phyloP scores from a whole-genome alignment of 2,888 invertebrate species.

The Marasmarcha lunaedactyla region DNA sequence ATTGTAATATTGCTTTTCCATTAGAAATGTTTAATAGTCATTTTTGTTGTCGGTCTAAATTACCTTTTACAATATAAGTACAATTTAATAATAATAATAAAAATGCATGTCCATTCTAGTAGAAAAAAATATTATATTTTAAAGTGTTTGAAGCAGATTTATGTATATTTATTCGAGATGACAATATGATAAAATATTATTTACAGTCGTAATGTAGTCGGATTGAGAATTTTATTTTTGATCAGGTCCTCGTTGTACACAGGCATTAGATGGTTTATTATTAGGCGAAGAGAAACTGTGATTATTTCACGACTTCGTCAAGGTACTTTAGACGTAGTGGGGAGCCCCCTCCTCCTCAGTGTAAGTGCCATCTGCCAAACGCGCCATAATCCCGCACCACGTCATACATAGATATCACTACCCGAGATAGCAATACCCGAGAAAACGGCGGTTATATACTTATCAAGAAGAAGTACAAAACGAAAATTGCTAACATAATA shows the following conservation, averaged over 20 bases:
- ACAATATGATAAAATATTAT: slow-evolving; percentile 65
- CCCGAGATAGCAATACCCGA: slow-evolving; percentile 12
- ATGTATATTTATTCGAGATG: slow-evolving; percentile 56
- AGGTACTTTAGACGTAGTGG: too few species aligned
- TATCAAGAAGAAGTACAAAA: slow-evolving; percentile 54
- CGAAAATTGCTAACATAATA: slow-evolving; percentile 42
- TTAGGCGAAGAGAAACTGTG: slow-evolving; percentile 26
- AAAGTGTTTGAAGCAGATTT: slow-evolving; percentile 59
- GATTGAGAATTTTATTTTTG: slow-evolving; percentile 25
- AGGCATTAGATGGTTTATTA: slow-evolving; percentile 7
- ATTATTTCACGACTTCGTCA: slow-evolving; percentile 41
- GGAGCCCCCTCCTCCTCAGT: too few species aligned
- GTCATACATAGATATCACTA: slow-evolving; percentile 12
- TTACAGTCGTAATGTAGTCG: slow-evolving; percentile 42
- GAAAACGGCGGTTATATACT: slow-evolving; percentile 23
- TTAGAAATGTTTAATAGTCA: slow-evolving; percentile 35
- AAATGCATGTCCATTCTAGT: slow-evolving; percentile 55
- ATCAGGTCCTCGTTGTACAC: slow-evolving; percentile 25
- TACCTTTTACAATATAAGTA: slow-evolving; percentile 55
- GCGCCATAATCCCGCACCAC: slow-evolving; percentile 3
- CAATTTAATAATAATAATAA: slow-evolving; percentile 38
- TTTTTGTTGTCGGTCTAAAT: slow-evolving; percentile 54
- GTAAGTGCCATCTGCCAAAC: slow-evolving; percentile 14
- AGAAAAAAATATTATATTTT: slow-evolving; percentile 49
- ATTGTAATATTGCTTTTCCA: slow-evolving; percentile 33